phyloP scores from a whole-genome alignment of 1,140 invertebrate genomes.

The Hyposmocoma kahamanoa region DNA sequence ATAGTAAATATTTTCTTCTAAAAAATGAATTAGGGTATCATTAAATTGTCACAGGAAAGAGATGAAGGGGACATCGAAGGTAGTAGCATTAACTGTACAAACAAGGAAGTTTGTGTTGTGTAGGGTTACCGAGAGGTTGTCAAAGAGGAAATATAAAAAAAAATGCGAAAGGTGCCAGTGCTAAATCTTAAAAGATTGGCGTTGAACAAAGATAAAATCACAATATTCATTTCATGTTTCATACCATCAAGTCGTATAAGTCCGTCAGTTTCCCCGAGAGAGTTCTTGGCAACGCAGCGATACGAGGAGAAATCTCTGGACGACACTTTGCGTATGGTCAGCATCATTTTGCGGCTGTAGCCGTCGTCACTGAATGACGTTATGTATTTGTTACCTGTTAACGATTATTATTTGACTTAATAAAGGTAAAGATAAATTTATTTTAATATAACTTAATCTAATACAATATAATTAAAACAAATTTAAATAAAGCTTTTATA shows the following conservation, averaged over 20 bases:
- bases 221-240: too few relatives aligned
- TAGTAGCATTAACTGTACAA: background rate
- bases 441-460: background rate
- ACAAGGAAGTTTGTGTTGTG: background rate
- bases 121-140: too few relatives aligned
- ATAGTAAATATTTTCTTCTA: too few relatives aligned
- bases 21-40: too few relatives aligned
- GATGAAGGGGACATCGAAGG: background rate
- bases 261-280: constrained; percentile 92
- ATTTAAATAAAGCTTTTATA: too few relatives aligned
- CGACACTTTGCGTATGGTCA: constrained; percentile 88
- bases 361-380: constrained; percentile 84
- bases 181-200: too few relatives aligned
- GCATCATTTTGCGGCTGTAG: constrained; percentile 91
- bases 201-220: too few relatives aligned
- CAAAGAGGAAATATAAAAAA: too few relatives aligned
- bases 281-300: constrained; percentile 95
- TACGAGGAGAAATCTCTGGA: constrained; percentile 89
- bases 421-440: too few relatives aligned
- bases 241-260: constrained; percentile 95
- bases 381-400: constrained; percentile 90
- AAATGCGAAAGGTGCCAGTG: too few relatives aligned
- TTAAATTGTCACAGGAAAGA: too few relatives aligned
- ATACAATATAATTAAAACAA: too few relatives aligned
- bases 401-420: constrained; percentile 19